These are phyloP conservation scores for Pseudoatta argentina DNA, from an alignment of 1,140 invertebrate genomes.

Conservation along the genomic window DNA sequence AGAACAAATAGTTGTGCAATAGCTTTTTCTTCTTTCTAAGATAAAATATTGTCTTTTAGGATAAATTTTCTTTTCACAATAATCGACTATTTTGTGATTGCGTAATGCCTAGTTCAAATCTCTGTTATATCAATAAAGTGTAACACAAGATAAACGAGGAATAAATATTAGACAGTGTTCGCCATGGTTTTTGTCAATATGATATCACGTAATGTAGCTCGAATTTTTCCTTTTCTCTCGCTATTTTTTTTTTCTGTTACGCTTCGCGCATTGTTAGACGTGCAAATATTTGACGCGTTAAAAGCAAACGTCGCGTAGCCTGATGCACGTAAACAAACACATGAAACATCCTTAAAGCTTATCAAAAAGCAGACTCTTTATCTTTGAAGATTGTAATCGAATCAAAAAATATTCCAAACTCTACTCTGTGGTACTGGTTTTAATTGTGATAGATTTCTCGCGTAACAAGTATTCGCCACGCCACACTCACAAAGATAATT, in stretches of 20 bases:
- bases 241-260: constrained; percentile 29
- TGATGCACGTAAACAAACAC: constrained; percentile 72
- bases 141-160: constrained; percentile 37
- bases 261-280: constrained; percentile 43
- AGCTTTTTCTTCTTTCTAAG: neutral
- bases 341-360: constrained; percentile 72
- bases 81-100: constrained; percentile 18
- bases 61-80: constrained; percentile 1
- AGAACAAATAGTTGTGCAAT: neutral
- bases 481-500: constrained; percentile 35
- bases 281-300: constrained; percentile 62
- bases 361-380: constrained; percentile 70
- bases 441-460: constrained; percentile 47
- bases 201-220: constrained; percentile 25
- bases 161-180: constrained; percentile 49
- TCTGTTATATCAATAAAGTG: constrained; percentile 46
- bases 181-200: constrained; percentile 48
- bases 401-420: constrained; percentile 66
- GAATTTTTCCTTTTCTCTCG: constrained; percentile 38
- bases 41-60: too few relatives aligned
- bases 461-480: neutral
- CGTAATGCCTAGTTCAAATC: constrained; percentile 32
- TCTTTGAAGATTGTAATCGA: constrained; percentile 72
- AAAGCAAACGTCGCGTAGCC: constrained; percentile 56
- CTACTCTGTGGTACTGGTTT: constrained; percentile 34